Evolutionary conservation across 2,888 invertebrate species (phyloP), one percentile per base, ranked within the genome.

Genomic region (Tiliacea aurago): DNA sequence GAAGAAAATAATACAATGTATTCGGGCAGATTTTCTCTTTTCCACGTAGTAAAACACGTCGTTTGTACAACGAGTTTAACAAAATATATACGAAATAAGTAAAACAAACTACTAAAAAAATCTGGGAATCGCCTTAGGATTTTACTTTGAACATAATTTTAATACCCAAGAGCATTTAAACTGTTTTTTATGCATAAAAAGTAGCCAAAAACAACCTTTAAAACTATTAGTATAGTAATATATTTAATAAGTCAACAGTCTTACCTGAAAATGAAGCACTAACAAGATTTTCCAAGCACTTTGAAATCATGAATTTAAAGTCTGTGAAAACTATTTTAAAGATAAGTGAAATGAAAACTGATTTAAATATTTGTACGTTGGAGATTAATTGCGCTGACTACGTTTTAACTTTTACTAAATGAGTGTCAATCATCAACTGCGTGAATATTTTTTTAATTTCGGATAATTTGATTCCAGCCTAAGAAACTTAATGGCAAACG

Each of bases 371-470:
- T 86, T 81, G 56, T 71, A 33, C 61, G 33, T 55, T 67, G 37
- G 65, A 80, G 73, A 81, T 79, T 76, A 53, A 78, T 67, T 56
- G 28, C 70, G 33, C 28, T 55, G 47, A 76, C 73, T 73, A 68
- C 64, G n/a, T 71, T 84, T 82, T 66, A 82, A 84, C 69, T 76
- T 80, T 61, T 37, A 67, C 68, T 77, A 76, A 85, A 86, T 76
- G 70, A 80, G 81, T 78, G 83, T 83, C 85, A 83, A 74, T 83
- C 78, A 74, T 83, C 78, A 87, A 84, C 79, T 78, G 76, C 87
- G 84, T 87, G 88, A 86, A 87, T 85, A 86, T 86, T 87, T 88
- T 90, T 92, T 91, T 91, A 90, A 93, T 92, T 89, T 89, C 64
- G 77, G 84, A 86, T 89, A 89, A 91, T 92, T 92, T 86, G 84